Evolutionary conservation across 2,888 invertebrate species (phyloP).

Genomic region (Leptinotarsa juncta): DNA sequence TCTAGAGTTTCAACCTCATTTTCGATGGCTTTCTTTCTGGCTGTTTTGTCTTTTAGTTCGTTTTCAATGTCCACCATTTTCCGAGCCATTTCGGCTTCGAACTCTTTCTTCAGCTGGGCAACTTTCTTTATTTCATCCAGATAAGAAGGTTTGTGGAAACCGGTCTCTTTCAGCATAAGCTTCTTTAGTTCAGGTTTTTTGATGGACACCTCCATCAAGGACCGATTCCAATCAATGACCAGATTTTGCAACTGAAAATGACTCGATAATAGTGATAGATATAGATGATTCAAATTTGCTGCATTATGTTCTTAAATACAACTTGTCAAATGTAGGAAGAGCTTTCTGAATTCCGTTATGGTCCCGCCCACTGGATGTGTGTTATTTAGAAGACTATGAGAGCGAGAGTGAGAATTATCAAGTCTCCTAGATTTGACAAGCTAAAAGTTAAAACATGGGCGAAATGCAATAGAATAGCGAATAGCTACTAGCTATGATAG

Average conservation of each 20-base stretch:
- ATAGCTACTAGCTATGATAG: too few relatives aligned
- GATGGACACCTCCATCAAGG: constrained; percentile 33
- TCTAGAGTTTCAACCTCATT: constrained; percentile 19
- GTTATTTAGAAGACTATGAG: too few relatives aligned
- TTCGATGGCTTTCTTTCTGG: constrained; percentile 13
- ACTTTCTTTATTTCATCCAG: constrained; percentile 31
- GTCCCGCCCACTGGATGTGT: too few relatives aligned
- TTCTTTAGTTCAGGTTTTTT: constrained; percentile 33
- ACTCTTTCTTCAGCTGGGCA: constrained; percentile 5
- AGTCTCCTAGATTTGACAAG: too few relatives aligned
- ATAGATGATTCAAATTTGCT: too few relatives aligned
- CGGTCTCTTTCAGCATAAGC: constrained; percentile 35
- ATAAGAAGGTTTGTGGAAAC: constrained; percentile 27
- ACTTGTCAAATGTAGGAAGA: too few relatives aligned
- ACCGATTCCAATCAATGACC: constrained; percentile 34
- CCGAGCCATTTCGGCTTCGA: constrained; percentile 24
- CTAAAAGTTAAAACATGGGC: too few relatives aligned
- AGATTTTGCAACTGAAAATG: constrained; percentile 33
- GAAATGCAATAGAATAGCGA: too few relatives aligned
- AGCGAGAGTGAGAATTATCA: too few relatives aligned
- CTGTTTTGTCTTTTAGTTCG: constrained; percentile 15
- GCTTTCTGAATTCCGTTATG: too few relatives aligned
- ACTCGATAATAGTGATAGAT: too few relatives aligned
- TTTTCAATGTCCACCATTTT: constrained; percentile 19
- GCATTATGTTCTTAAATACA: too few relatives aligned